These are phyloP conservation scores for Girardinus metallicus DNA, from an alignment of 2,797 vertebrate species.

Conservation along the genomic window DNA sequence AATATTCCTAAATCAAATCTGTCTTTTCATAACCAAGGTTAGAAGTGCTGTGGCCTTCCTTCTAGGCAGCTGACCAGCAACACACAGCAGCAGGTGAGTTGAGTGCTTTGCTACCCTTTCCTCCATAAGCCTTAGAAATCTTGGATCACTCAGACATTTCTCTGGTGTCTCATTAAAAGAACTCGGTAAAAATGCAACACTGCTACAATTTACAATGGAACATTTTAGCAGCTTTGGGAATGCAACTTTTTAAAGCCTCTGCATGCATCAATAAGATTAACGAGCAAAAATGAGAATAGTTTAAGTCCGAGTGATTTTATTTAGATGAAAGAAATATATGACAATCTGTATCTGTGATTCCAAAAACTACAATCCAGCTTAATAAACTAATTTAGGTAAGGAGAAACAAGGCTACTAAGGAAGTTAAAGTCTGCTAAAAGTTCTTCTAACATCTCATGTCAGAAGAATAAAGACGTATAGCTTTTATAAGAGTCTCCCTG, in stretches of 20 bases:
- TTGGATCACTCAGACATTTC: not conserved
- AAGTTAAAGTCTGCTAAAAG: not conserved
- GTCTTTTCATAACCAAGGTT: not conserved
- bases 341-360: not conserved
- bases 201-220: not conserved
- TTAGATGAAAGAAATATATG: not conserved
- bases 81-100: not conserved
- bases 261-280: not conserved
- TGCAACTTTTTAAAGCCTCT: not conserved
- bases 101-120: not conserved
- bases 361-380: too few species aligned
- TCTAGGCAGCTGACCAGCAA: not conserved
- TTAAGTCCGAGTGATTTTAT: not conserved
- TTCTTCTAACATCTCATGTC: not conserved
- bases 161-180: not conserved
- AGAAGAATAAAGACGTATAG: not conserved
- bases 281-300: too few species aligned
- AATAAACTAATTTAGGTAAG: too few species aligned
- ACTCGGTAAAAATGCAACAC: not conserved
- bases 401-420: not conserved
- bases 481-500: not conserved
- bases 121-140: not conserved
- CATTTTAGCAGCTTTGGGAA: not conserved
- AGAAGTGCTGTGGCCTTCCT: not conserved
- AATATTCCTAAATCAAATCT: not conserved